Evolutionary conservation across 1,140 invertebrate genomes (phyloP), one percentile per base, ranked within the genome.

Genomic region (Zaprionus kolodkinae): DNA sequence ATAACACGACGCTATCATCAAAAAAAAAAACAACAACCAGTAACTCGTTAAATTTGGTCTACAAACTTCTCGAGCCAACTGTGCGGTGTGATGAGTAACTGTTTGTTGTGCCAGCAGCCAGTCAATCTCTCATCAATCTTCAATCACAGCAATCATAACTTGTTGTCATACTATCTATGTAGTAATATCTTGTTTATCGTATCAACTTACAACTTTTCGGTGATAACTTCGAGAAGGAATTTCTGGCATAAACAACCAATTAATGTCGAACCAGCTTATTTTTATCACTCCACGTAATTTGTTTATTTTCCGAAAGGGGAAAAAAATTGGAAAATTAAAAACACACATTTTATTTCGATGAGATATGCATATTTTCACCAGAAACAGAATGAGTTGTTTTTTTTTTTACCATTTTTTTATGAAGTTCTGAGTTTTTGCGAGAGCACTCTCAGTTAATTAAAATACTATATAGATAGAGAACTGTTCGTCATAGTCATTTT

Each of bases 101-200:
- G 15, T 50, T 66, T 64, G 25, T 59, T 62, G 54, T 52, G 56
- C 52, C 72, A 70, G 30, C 60, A 70, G 11, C 65, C 13, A 67
- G 27, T 45, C 33, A 60, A 45, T 55, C 61, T 36, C 7, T n/a
- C 38, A 68, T 55, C 54, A 57, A 55, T 15, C 25, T 50, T 45
- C 30, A 54, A 50, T 67, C 63, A 60, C 50, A 43, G 30, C 65
- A 73, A 73, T 73, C 71, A 55, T 35, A 56, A 65, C 56, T 69
- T 52, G 66, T 62, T 64, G 57, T 59, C 50, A 38, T 68, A n/a
- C 6, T 64, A 40, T 21, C 67, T 50, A 21, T 17, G 10, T 30
- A 30, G 27, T 30, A 50, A 13, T 78, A 87, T 80, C 77, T 88
- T 87, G 76, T 82, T 80, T 83, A 77, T 83, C 17, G 52, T 27